Evolutionary conservation across 2,797 vertebrate species (phyloP), one percentile per base, ranked within the genome.

Genomic region (Microchirus variegatus): DNA sequence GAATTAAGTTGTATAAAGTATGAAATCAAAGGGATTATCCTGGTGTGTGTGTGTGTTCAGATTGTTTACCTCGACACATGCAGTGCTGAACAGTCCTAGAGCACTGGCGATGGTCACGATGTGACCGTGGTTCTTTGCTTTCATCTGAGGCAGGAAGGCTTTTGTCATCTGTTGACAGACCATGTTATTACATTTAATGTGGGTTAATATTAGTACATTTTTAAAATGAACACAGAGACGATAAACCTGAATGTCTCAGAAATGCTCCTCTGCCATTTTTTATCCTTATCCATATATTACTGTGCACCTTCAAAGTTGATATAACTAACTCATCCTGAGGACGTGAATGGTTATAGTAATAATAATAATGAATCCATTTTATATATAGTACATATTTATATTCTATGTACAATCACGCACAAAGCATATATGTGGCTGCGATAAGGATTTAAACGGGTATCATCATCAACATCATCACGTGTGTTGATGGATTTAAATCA

Each of bases 131-230:
- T 89, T 87, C 51, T 31, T 82, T 55, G 63, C 67, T 62, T 74
- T 90, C 88, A 84, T 91, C 68, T 71, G 78, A 37, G 90, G 89
- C 67, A 93, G 77, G 67, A 93, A 93, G 46, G 82, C 82, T 59
- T 89, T 92, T 1, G 84, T 86, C 81, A 90, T 91, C 90, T 93
- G 78, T 72, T 63, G 18, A 40, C 31, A 49, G 1, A 53, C 26
- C 4, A 56, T 16, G 2, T 11, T 15, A n/a, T 1, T n/a, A 43
- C 6, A 43, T 43, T 43, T n/a, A n/a, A 44, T n/a, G 3, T 9
- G n/a, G n/a, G 9, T 3, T 44, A 15, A 44, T 43, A 12, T 43
- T 43, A 2, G 15, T 16, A 43, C 2, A 38, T 43, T 15, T 15
- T 43, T 15, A 44, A 0, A 40, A 10, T 10, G 38, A 40, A 22